Base-by-base conservation (phyloP, 2,797 vertebrate species). In the Bryconaethiops microstoma region DNA sequence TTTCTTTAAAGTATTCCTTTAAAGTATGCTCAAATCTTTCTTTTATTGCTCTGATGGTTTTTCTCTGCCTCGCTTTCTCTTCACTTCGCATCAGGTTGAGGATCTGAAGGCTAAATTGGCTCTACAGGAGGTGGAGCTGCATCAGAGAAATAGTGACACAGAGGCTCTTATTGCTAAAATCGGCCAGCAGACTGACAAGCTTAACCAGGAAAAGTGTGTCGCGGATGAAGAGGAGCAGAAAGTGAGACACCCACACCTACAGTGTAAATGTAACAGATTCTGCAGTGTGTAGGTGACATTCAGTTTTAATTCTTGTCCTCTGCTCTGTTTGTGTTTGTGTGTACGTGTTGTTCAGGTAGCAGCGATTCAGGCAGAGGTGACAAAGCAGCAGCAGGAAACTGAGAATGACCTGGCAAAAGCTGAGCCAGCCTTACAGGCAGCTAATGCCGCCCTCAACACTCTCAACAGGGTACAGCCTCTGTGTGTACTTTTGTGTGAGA, bases 41-140 rank as follows among this genome's bases (percentile, higher is more conserved):
- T 59, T 1, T 59, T 21, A 21, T 21, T 59, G n/a, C 55, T 21
- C n/a, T 2, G 5, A 23, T 68, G 0, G 9, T 14, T 19, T 2
- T 17, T 3, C 73, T 52, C 40, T 48, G 17, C 23, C 6, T 60
- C 8, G 52, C 1, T 52, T 10, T 52, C 39, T 54, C 16, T 50
- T 76, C 12, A 55, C n/a, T 45, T 4, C 45, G 52, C 80, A 0
- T 67, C 91, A 97, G 95, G 95, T 97, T 86, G 95, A 98, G 93
- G 95, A 97, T 90, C 90, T 96, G 83, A 97, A 95, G 87, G 95
- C 95, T 84, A 95, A 96, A 92, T 89, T 96, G 87, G 94, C 95
- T 50, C 81, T 95, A 87, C 95, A 96, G 89, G 94, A 96, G 89
- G 95, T 92, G 88, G 95, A 96, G 92, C 90, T 97, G 90, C 94